Evolutionary conservation across 2,888 invertebrate genomes (phyloP).

Genomic region (Synanthedon andrenaeformis): DNA sequence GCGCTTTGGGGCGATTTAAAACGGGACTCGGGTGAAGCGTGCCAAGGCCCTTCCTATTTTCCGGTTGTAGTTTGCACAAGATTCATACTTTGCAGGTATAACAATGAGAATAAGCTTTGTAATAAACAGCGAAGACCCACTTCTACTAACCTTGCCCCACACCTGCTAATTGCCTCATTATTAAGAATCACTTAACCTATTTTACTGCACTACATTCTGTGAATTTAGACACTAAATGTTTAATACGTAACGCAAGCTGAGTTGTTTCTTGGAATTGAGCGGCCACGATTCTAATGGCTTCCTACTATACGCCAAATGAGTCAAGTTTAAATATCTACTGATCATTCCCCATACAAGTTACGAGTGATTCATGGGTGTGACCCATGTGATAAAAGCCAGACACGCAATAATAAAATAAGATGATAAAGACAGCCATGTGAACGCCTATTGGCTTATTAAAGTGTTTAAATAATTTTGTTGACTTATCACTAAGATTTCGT

Average conservation of each 20-base stretch:
- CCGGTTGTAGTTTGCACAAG: slow-evolving; percentile 19
- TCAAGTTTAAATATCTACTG: not conserved
- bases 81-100: slow-evolving; percentile 14
- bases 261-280: slow-evolving; percentile 27
- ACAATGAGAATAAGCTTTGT: slow-evolving; percentile 18
- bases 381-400: not conserved
- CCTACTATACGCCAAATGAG: not conserved
- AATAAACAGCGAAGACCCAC: slow-evolving; percentile 14
- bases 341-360: not conserved
- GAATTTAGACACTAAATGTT: slow-evolving; percentile 20
- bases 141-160: slow-evolving; percentile 39
- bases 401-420: not conserved
- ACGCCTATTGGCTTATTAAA: too few relatives aligned
- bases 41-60: slow-evolving; percentile 51
- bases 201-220: slow-evolving; percentile 46
- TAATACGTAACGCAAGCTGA: slow-evolving; percentile 29
- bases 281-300: slow-evolving; percentile 10
- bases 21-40: slow-evolving; percentile 31
- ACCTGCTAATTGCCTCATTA: slow-evolving; percentile 55
- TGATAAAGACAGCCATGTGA: too few relatives aligned
- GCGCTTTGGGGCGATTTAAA: slow-evolving; percentile 16
- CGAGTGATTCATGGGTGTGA: not conserved
- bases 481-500: too few relatives aligned
- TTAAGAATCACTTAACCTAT: slow-evolving; percentile 66
- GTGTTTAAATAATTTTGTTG: too few relatives aligned